A percentile compares a stretch with the other conserved stretches of the same genome.
Evolutionary conservation across 1,140 invertebrate species (phyloP).

Genomic region (Drosophila eugracilis): DNA sequence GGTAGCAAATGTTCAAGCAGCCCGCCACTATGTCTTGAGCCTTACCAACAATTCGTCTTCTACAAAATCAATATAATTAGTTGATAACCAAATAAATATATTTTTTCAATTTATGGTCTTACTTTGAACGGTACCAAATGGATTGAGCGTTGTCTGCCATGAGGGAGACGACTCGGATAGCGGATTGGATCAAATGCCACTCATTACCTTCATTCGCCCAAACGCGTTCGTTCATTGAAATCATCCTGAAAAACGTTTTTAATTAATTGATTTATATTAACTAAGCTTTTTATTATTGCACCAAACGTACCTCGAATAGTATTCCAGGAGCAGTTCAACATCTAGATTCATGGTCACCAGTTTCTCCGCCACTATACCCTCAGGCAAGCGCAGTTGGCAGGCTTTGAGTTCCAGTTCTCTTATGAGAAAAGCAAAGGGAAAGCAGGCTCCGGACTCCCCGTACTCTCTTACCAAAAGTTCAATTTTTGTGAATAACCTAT

Average conservation of each 20-base stretch:
- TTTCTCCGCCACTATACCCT: slow-evolving; percentile 89
- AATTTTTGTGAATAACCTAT: slow-evolving; percentile 90
- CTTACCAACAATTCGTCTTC: slow-evolving; percentile 87
- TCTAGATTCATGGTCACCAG: slow-evolving; percentile 89
- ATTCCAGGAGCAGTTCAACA: slow-evolving; percentile 89
- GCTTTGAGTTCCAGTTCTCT: slow-evolving; percentile 91
- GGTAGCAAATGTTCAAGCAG: slow-evolving; percentile 88
- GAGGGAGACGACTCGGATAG: slow-evolving; percentile 88
- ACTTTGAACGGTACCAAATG: slow-evolving; percentile 71
- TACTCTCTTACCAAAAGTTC: slow-evolving; percentile 90
- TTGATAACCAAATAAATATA: background rate
- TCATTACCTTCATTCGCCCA: slow-evolving; percentile 92
- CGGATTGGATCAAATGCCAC: slow-evolving; percentile 90
- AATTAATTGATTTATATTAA: background rate
- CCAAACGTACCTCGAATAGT: slow-evolving; percentile 88
- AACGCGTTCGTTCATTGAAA: slow-evolving; percentile 90
- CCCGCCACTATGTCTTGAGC: slow-evolving; percentile 89
- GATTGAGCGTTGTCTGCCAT: slow-evolving; percentile 84
- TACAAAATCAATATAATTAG: slow-evolving; percentile 65
- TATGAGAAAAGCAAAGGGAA: slow-evolving; percentile 91
- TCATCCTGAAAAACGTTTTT: slow-evolving; percentile 85
- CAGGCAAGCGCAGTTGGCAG: slow-evolving; percentile 88
- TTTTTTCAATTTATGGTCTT: slow-evolving; percentile 8
- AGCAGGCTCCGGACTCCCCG: slow-evolving; percentile 90
- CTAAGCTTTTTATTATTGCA: background rate